phyloP scores from a whole-genome alignment of 1,140 invertebrate genomes.

The Halyomorpha halys region DNA sequence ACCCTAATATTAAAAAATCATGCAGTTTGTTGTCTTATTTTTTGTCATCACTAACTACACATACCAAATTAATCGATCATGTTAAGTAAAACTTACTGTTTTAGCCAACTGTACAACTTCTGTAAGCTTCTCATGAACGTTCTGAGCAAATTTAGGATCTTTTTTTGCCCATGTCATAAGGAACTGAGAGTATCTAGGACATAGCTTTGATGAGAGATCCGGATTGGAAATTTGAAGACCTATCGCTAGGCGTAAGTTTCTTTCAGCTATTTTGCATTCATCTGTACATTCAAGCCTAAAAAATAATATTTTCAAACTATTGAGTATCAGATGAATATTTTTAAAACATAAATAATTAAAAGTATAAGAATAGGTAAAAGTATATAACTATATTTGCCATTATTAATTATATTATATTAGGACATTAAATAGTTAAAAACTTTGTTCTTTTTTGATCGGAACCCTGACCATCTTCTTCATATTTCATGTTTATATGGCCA shows the following conservation, averaged over 20 bases:
- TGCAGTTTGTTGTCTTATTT: too few relatives aligned
- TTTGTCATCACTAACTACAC: not conserved
- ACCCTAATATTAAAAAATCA: too few relatives aligned
- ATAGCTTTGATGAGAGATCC: slow-evolving; percentile 65
- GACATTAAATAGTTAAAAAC: too few relatives aligned
- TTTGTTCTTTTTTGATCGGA: too few relatives aligned
- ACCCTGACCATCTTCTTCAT: too few relatives aligned
- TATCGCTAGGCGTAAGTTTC: slow-evolving; percentile 75
- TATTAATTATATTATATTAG: too few relatives aligned
- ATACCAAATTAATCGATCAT: too few relatives aligned
- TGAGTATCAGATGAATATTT: too few relatives aligned
- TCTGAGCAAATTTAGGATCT: slow-evolving; percentile 67
- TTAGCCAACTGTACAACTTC: slow-evolving; percentile 81
- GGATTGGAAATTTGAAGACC: slow-evolving; percentile 85
- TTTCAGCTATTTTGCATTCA: slow-evolving; percentile 74
- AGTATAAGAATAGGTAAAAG: too few relatives aligned
- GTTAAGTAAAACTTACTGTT: slow-evolving; percentile 43
- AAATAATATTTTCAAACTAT: slow-evolving; percentile 21
- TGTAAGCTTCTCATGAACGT: slow-evolving; percentile 72
- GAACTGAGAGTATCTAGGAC: slow-evolving; percentile 75
- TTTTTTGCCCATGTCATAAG: slow-evolving; percentile 75
- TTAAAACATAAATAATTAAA: too few relatives aligned
- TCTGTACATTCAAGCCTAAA: slow-evolving; percentile 81
- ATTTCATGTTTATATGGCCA: too few relatives aligned
- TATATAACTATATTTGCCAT: too few relatives aligned